Evolutionary conservation across 2,797 vertebrate species (phyloP).

Genomic region (Spatula versicolor): DNA sequence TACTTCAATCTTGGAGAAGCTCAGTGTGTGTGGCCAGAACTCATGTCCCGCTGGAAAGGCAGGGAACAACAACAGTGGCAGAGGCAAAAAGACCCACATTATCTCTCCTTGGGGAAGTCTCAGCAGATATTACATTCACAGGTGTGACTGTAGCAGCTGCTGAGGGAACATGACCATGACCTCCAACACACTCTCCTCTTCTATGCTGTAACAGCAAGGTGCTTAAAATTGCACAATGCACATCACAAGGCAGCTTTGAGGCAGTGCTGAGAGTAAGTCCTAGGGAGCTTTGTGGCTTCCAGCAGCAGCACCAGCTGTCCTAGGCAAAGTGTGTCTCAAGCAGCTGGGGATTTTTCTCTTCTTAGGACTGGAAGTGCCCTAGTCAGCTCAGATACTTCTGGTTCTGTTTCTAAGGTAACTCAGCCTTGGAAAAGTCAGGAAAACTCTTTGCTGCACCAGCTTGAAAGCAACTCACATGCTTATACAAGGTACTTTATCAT

Average conservation of each 20-base stretch:
- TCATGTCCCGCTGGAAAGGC: background rate
- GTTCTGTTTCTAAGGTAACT: background rate
- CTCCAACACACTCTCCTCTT: background rate
- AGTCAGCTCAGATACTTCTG: background rate
- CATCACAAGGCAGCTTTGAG: background rate
- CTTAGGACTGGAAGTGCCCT: background rate
- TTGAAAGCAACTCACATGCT: background rate
- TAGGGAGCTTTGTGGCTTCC: background rate
- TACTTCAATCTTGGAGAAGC: background rate
- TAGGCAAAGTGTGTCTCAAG: background rate
- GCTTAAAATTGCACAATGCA: background rate
- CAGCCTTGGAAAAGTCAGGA: background rate
- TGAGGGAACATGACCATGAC: accelerated
- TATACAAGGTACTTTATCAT: background rate
- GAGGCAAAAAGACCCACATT: background rate
- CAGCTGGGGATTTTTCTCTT: background rate
- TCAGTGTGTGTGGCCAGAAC: background rate
- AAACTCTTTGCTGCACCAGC: background rate
- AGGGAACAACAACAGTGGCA: background rate
- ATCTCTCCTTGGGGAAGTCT: background rate
- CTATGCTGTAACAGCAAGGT: background rate
- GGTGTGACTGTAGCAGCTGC: background rate
- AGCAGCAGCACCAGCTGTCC: background rate
- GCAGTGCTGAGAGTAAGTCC: background rate
- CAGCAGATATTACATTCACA: background rate